Conservation (phyloP, 2,797 vertebrate species). For the Meda fulgida region DNA sequence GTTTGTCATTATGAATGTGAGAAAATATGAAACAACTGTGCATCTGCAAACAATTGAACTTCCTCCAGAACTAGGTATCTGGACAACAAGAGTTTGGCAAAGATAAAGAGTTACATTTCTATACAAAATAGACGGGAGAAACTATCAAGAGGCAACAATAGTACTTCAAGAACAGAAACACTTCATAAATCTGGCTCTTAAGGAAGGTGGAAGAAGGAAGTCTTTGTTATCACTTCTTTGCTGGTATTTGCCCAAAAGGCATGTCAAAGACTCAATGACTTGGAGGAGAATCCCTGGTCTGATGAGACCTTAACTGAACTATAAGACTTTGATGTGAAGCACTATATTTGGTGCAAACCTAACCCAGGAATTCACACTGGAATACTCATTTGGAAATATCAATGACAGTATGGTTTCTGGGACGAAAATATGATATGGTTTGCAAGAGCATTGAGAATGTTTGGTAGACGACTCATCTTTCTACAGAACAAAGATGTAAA, state of each 20-base stretch:
- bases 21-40: background rate
- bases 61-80: slow-evolving; percentile 15
- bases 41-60: slow-evolving; percentile 3
- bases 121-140: slow-evolving; percentile 1
- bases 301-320: slow-evolving; percentile 26
- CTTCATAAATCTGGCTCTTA: slow-evolving; percentile 8
- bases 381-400: slow-evolving; percentile 17
- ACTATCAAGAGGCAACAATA: background rate
- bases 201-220: background rate
- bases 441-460: background rate
- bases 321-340: slow-evolving; percentile 21
- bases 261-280: slow-evolving; percentile 7
- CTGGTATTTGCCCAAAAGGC: slow-evolving; percentile 38
- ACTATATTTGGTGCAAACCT: background rate
- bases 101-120: background rate
- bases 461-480: background rate
- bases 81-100: slow-evolving; percentile 30
- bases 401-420: background rate
- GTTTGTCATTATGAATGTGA: slow-evolving; percentile 10
- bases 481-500: background rate
- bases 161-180: background rate
- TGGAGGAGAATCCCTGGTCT: slow-evolving; percentile 20
- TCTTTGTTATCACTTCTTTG: slow-evolving; percentile 28
- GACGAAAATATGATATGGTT: background rate
- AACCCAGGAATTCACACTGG: slow-evolving; percentile 8